Evolutionary conservation across 2,888 invertebrate genomes (phyloP).

Genomic region (Timema podura): DNA sequence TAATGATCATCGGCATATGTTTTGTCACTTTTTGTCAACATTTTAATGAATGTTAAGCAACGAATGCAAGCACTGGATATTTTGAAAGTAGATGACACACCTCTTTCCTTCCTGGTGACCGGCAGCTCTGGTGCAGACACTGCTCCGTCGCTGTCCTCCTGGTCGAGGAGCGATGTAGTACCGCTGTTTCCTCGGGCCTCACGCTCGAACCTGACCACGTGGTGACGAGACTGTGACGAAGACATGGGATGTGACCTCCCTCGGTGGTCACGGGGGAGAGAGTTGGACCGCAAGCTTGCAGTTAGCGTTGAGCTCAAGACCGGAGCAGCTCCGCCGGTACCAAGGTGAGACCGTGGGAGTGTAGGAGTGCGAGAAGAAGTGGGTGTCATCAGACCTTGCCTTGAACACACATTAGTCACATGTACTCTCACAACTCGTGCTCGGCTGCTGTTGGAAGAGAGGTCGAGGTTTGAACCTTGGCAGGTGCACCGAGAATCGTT

Average conservation of each 20-base stretch:
- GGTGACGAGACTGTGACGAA: conserved; percentile 29
- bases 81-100: too few species aligned
- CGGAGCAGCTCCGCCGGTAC: conserved; percentile 14
- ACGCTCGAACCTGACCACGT: conserved; percentile 40
- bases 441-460: too few species aligned
- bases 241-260: conserved; percentile 24
- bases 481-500: too few species aligned
- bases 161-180: conserved; percentile 49
- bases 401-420: not conserved
- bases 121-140: conserved; percentile 79
- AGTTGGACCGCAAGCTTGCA: conserved; percentile 37
- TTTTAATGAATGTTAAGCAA: too few species aligned
- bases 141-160: conserved; percentile 76
- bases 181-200: conserved; percentile 35
- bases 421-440: too few species aligned
- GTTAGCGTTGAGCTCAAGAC: conserved; percentile 11
- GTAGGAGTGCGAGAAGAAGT: conserved; percentile 26
- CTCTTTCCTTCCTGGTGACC: conserved; percentile 58
- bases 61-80: too few species aligned
- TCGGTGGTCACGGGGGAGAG: conserved; percentile 41
- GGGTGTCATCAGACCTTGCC: conserved; percentile 25
- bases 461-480: too few species aligned
- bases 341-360: conserved; percentile 24
- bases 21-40: too few species aligned
- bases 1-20: too few species aligned